Conservation (phyloP, 1,140 invertebrate species). For the Neotoxoptera formosana region DNA sequence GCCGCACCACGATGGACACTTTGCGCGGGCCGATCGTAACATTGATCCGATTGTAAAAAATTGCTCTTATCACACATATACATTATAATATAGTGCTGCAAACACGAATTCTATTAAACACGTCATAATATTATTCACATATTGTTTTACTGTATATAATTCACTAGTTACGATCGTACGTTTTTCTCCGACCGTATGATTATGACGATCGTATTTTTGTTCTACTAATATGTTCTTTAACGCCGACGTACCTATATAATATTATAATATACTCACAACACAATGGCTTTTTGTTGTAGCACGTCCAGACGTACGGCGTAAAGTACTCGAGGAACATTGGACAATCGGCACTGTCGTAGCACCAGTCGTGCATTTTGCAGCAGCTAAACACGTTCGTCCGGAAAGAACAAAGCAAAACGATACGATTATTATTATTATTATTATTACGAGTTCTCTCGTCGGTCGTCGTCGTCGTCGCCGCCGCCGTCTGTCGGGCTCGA, state of each 20-base stretch:
- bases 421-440: background rate
- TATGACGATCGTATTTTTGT: background rate
- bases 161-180: background rate
- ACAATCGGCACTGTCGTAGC: constrained; percentile 78
- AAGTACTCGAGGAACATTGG: constrained; percentile 84
- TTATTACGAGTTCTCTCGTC: too few species aligned
- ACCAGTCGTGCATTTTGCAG: constrained; percentile 80
- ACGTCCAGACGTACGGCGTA: constrained; percentile 88
- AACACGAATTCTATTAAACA: too few species aligned
- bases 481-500: background rate
- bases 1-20: too few species aligned
- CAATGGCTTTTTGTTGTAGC: constrained; percentile 76
- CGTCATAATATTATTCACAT: too few species aligned
- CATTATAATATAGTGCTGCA: too few species aligned
- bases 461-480: background rate
- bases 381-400: constrained; percentile 68
- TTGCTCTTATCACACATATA: too few species aligned
- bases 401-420: constrained; percentile 48
- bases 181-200: background rate
- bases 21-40: too few species aligned
- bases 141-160: background rate
- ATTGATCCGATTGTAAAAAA: too few species aligned
- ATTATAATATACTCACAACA: constrained; percentile 75
- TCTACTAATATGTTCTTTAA: background rate
- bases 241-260: too few species aligned